Evolutionary conservation across 2,797 vertebrate species (phyloP).

Genomic region (Microtus obscurus): DNA sequence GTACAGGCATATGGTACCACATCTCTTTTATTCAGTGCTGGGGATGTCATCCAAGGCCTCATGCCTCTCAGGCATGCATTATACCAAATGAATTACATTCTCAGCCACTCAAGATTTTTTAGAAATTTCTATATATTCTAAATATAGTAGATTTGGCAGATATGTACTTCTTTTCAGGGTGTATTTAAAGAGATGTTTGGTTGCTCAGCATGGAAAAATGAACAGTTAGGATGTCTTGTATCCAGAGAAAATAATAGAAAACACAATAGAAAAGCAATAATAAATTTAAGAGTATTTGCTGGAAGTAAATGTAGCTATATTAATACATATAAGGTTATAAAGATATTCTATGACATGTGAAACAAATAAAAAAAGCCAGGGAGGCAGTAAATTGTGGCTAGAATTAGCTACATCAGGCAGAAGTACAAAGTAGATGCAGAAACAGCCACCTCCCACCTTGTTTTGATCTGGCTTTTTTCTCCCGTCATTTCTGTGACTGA

Average conservation of each 20-base stretch:
- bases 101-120: background rate
- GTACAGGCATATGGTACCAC: background rate
- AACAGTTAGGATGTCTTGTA: background rate
- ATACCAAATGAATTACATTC: background rate
- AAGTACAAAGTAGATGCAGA: background rate
- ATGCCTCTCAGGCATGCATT: background rate
- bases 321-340: background rate
- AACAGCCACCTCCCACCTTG: background rate
- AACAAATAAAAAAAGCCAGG: background rate
- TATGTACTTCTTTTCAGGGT: background rate
- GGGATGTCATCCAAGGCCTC: background rate
- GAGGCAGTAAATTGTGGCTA: background rate
- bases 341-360: no score
- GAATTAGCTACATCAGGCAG: background rate
- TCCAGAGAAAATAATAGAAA: conserved; percentile 33
- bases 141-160: background rate
- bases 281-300: background rate
- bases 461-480: conserved; percentile 23
- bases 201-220: background rate
- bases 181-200: conserved; percentile 19
- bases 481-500: background rate
- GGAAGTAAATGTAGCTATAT: background rate
- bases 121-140: background rate
- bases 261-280: background rate
- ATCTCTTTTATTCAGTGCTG: background rate